Percentiles rank a stretch among this genome's conserved stretches.
phyloP scores from a whole-genome alignment of 2,797 vertebrate genomes.

The Catamblyrhynchus diadema region DNA sequence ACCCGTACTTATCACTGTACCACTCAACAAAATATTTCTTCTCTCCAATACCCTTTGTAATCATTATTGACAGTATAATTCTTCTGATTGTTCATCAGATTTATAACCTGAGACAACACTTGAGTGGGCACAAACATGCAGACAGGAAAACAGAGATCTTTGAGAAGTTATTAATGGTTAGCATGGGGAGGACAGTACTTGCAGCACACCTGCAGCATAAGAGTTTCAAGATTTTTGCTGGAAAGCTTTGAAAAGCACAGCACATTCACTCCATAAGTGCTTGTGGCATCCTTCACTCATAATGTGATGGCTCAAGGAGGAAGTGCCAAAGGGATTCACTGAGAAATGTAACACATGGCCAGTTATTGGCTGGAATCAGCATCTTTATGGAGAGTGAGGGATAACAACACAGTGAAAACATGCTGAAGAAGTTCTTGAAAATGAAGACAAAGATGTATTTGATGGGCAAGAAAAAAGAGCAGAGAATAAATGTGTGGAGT shows the following conservation, averaged over 20 bases:
- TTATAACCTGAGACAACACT: neutral
- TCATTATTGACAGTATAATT: neutral
- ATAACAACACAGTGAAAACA: neutral
- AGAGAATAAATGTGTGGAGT: neutral
- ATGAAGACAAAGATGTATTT: neutral
- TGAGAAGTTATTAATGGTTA: neutral
- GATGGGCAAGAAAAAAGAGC: neutral
- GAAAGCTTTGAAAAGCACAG: neutral
- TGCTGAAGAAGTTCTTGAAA: neutral
- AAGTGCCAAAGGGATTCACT: neutral
- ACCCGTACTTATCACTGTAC: neutral
- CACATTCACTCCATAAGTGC: neutral
- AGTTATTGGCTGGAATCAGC: neutral
- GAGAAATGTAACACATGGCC: neutral
- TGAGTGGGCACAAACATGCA: neutral
- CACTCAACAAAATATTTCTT: neutral
- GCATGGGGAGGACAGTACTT: neutral
- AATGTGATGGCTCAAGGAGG: neutral
- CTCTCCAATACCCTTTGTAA: neutral
- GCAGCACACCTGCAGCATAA: neutral
- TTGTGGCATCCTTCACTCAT: neutral
- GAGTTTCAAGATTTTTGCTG: neutral
- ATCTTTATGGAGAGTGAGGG: neutral
- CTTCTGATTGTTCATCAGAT: neutral
- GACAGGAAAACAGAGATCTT: neutral